Evolutionary conservation across 2,797 vertebrate species (phyloP), one percentile per base, ranked within the genome.

Genomic region (Eulemur rubriventer): DNA sequence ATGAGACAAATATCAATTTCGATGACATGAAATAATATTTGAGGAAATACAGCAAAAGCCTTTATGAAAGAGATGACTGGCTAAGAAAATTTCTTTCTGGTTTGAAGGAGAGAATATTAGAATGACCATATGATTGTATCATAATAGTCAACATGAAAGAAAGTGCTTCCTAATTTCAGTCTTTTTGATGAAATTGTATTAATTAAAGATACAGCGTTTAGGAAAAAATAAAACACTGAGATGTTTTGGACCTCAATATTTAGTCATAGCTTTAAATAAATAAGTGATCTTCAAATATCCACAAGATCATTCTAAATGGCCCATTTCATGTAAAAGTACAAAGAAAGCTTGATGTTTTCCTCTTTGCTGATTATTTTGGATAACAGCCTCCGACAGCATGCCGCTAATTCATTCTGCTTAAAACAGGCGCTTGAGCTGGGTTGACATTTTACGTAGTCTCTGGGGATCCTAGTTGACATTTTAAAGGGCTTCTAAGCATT

Each of bases 401-500:
- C 98, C 94, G 95, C 99, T 99, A 99, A 99, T 99, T 99, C 99
- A 99, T 99, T 99, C 99, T 99, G 99, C 99, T 99, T 99, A 99
- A 99, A 99, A 99, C 99, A 99, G 99, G 99, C 99, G 98, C 99
- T 99, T 99, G 99, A 99, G 99, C 99, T 99, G 98, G 99, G 98
- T 99, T 99, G 99, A 99, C 99, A 99, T 99, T 99, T 99, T 99
- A 99, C 98, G 98, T 99, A 97, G 99, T 99, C 99, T 99, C 99
- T 99, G 98, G 99, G 99, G 99, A 99, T 99, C 99, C 98, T 99
- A 98, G 99, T 99, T 99, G 99, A 99, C 99, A 99, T 99, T 99
- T 99, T 99, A 99, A 99, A 99, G 99, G 99, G 99, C 99, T 99
- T 99, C 99, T 99, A 99, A 99, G 99, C 99, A 99, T 99, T 99